phyloP scores from a whole-genome alignment of 2,797 vertebrate genomes.

The Australoheros facetus region DNA sequence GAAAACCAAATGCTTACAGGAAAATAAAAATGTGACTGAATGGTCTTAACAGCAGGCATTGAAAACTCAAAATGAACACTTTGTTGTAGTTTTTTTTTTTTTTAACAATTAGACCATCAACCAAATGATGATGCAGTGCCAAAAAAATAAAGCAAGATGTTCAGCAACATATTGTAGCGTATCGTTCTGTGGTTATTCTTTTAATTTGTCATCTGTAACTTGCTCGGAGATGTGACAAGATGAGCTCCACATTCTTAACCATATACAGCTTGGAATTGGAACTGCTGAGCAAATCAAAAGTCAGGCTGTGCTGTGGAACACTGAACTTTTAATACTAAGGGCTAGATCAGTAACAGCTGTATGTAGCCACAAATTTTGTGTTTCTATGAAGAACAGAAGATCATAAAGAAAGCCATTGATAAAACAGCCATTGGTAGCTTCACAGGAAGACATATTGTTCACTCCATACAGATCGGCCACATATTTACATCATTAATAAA shows the following conservation, averaged over 20 bases:
- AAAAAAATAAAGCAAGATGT: background rate
- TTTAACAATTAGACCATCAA: background rate
- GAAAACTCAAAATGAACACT: no score
- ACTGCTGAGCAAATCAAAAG: background rate
- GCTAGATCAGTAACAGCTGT: background rate
- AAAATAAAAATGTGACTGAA: no score
- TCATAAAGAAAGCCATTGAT: conserved; percentile 6
- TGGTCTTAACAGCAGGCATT: no score
- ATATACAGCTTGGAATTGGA: background rate
- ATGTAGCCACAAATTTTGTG: conserved; percentile 16
- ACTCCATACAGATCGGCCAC: conserved; percentile 16
- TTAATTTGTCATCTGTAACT: background rate
- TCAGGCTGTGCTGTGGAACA: background rate
- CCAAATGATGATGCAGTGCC: background rate
- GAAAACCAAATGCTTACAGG: no score
- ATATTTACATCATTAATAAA: conserved; percentile 25
- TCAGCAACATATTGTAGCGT: background rate
- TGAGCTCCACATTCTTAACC: background rate
- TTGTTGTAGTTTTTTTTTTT: no score
- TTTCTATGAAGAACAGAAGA: conserved; percentile 26
- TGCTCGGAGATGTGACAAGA: background rate
- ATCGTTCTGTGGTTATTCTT: no score
- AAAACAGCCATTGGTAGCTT: conserved; percentile 7
- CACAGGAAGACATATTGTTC: conserved; percentile 35
- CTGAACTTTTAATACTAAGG: background rate